phyloP scores from a whole-genome alignment of 2,113 vertebrate species.

The Mus pahari region DNA sequence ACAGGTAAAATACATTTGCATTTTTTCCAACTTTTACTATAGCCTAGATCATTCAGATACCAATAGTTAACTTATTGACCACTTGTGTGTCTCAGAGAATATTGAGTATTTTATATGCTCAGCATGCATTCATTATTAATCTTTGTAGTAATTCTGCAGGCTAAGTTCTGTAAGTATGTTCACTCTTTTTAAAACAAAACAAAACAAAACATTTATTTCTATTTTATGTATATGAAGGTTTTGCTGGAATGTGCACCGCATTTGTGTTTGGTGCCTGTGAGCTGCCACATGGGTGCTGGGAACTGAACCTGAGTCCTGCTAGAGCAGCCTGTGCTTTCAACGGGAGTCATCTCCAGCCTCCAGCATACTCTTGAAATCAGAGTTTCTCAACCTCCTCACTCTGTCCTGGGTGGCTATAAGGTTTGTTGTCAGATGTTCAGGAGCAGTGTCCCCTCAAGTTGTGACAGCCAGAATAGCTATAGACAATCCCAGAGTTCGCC shows the following conservation, averaged over 20 bases:
- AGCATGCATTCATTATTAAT: slow-evolving; percentile 42
- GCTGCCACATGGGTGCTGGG: neutral
- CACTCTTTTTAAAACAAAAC: neutral
- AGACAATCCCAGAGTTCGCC: neutral
- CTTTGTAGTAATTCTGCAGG: neutral
- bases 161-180: neutral
- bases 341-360: neutral
- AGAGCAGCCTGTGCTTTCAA: neutral
- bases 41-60: neutral
- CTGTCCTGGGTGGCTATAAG: neutral
- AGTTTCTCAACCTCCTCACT: neutral
- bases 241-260: neutral
- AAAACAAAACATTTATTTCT: neutral
- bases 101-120: slow-evolving; percentile 28
- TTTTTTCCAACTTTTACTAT: slow-evolving; percentile 33
- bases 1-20: slow-evolving; percentile 19
- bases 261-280: neutral
- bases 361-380: neutral
- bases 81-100: neutral
- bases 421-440: neutral
- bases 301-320: neutral
- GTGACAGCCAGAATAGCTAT: neutral
- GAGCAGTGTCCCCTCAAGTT: neutral
- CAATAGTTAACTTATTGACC: neutral
- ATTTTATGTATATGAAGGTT: neutral